These are phyloP conservation scores for Zeuzera pyrina DNA, from an alignment of 2,888 invertebrate genomes.

Conservation along the genomic window DNA sequence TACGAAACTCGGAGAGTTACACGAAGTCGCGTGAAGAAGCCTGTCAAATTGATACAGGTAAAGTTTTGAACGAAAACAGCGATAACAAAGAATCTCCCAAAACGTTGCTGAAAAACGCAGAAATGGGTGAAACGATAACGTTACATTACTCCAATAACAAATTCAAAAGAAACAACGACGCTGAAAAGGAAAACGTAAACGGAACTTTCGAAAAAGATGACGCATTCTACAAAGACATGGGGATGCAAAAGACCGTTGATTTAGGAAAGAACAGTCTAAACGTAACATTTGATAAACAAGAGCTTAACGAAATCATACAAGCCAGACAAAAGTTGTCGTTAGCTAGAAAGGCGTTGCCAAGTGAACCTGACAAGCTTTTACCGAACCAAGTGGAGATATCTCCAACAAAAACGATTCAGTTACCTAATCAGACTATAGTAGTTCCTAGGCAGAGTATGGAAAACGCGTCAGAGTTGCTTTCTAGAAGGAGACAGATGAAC, in stretches of 20 bases:
- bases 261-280: slow-evolving; percentile 44
- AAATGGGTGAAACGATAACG: slow-evolving; percentile 54
- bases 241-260: slow-evolving; percentile 37
- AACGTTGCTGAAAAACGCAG: slow-evolving; percentile 24
- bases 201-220: slow-evolving; percentile 51
- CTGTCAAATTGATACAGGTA: slow-evolving; percentile 50
- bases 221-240: slow-evolving; percentile 57
- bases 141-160: slow-evolving; percentile 57
- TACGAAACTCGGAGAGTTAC: slow-evolving; percentile 54
- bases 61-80: slow-evolving; percentile 51
- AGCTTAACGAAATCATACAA: slow-evolving; percentile 61
- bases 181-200: slow-evolving; percentile 57
- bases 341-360: slow-evolving; percentile 53
- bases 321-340: slow-evolving; percentile 58
- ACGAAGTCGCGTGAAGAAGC: slow-evolving; percentile 55
- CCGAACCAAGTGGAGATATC: slow-evolving; percentile 37
- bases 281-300: slow-evolving; percentile 58
- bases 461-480: slow-evolving; percentile 54
- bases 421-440: slow-evolving; percentile 59
- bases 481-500: slow-evolving; percentile 45
- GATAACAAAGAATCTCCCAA: slow-evolving; percentile 41
- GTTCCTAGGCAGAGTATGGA: slow-evolving; percentile 57
- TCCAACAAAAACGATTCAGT: slow-evolving; percentile 49
- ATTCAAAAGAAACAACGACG: slow-evolving; percentile 39
- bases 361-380: slow-evolving; percentile 36